These are phyloP conservation scores for Phocoena phocoena DNA, from an alignment of 2,113 vertebrate species.

Conservation along the genomic window DNA sequence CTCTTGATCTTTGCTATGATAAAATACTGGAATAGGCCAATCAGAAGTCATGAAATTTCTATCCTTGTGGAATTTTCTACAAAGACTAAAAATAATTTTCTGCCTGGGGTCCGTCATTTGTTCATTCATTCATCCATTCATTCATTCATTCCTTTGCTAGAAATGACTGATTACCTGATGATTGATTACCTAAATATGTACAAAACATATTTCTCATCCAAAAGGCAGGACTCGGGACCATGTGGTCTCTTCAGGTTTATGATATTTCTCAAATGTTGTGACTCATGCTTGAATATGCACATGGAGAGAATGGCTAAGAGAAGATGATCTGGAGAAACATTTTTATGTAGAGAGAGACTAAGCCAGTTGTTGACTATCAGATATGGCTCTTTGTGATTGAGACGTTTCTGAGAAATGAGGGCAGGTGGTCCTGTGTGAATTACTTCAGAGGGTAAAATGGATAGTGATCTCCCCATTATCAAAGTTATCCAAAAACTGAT, in stretches of 20 bases:
- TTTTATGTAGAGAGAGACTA: background rate
- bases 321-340: background rate
- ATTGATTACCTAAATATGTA: background rate
- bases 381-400: background rate
- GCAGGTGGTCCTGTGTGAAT: background rate
- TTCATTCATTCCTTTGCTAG: background rate
- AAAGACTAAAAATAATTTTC: background rate
- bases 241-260: background rate
- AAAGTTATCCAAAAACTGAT: conserved; percentile 14
- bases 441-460: background rate
- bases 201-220: background rate
- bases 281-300: background rate
- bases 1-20: background rate
- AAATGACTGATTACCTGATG: background rate
- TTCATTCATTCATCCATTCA: background rate
- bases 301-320: background rate
- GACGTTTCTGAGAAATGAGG: background rate
- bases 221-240: background rate
- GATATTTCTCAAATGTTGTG: conserved; percentile 5
- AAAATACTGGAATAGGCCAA: conserved; percentile 29
- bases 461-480: background rate
- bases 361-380: background rate
- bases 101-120: background rate
- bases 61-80: background rate
- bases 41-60: background rate